Conservation (phyloP, 2,888 invertebrate species). For the Endomychus coccineus region DNA sequence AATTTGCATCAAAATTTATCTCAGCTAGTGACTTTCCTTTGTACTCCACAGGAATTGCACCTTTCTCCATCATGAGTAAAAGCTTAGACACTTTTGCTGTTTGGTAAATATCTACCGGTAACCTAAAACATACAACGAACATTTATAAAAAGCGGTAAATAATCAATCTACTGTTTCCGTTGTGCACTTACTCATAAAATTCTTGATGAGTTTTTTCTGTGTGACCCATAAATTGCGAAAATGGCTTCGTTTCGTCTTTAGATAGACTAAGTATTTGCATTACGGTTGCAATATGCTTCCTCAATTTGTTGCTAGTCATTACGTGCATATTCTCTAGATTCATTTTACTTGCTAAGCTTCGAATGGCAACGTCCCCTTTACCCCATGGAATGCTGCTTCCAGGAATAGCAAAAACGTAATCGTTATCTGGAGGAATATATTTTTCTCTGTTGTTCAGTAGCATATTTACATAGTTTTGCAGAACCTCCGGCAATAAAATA, state of each 20-base stretch:
- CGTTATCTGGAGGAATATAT: slow-evolving; percentile 25
- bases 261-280: slow-evolving; percentile 18
- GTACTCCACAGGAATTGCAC: too few species aligned
- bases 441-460: slow-evolving; percentile 23
- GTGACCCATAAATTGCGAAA: slow-evolving; percentile 17
- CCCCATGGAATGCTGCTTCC: slow-evolving; percentile 26
- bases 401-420: slow-evolving; percentile 28
- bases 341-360: slow-evolving; percentile 22
- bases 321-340: slow-evolving; percentile 16
- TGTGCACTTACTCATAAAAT: too few species aligned
- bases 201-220: too few species aligned
- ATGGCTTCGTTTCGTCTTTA: slow-evolving; percentile 18
- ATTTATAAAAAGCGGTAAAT: too few species aligned
- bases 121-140: too few species aligned
- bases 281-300: slow-evolving; percentile 21
- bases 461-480: slow-evolving; percentile 23
- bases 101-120: too few species aligned
- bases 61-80: too few species aligned
- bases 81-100: too few species aligned
- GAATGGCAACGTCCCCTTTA: slow-evolving; percentile 27
- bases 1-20: too few species aligned
- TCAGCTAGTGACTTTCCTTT: too few species aligned
- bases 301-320: slow-evolving; percentile 13
- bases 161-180: too few species aligned
- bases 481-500: slow-evolving; percentile 24